Base-by-base conservation (phyloP, 2,113 vertebrate genomes). In the Malurus melanocephalus region DNA sequence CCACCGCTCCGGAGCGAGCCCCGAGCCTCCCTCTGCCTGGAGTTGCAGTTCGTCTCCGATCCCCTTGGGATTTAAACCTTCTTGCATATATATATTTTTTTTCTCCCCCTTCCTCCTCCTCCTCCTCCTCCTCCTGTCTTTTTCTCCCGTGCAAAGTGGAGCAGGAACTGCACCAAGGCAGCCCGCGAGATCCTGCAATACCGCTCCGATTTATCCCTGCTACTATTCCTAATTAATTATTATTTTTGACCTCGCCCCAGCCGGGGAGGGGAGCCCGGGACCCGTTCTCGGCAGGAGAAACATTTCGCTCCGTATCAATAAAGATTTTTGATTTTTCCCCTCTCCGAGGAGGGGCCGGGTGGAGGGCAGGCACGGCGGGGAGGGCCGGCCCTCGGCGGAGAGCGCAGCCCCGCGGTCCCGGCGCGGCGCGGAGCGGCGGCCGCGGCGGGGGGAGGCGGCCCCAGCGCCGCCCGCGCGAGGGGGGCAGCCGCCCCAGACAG, bases 41-140 rank as follows among this genome's bases (percentile, higher is more conserved):
- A 92, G 87, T 93, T 91, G 85, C 88, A 84, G 78, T 89, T 89
- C 83, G 89, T 93, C 88, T 90, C 74, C 85, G 92, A 46, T 88
- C 90, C 94, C 87, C 92, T 69, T 87, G 88, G 92, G 93, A 91
- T 92, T 89, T 90, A 83, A 93, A 85, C 62, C 92, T 89, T 77
- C 80, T 82, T 82, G 66, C 87, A 28, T 59, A 80, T 23, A 79
- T 59, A 61, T 52, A 71, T 66, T 56, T 15, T 33, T n/a, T 67
- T 45, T 8, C 3, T 10, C 11, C 17, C 15, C 52, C 26, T 15
- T 40, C 80, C 15, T 40, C 80, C 20, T 60, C 24, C 15, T 75
- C 23, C 30, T 59, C 16, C 59, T 60, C 26, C 72, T 86, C 19
- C 16, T 72, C 17, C 57, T 56, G 14, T 64, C 21, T 71, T 78